phyloP scores from a whole-genome alignment of 1,140 invertebrate genomes.

The Drosophila cardini region DNA sequence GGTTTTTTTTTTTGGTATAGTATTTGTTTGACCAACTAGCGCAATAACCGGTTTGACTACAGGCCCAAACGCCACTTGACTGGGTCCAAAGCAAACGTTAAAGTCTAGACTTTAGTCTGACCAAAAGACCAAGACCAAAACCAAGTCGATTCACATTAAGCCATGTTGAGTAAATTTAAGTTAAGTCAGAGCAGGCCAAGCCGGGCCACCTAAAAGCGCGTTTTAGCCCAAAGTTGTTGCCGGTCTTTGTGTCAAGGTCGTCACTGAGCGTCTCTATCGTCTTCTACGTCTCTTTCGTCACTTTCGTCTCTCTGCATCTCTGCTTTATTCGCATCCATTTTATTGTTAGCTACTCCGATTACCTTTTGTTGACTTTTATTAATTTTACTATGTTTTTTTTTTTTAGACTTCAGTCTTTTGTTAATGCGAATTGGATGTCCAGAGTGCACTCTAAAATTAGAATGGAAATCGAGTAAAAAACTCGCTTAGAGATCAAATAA shows the following conservation, averaged over 20 bases:
- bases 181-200: constrained; percentile 10
- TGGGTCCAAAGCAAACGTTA: constrained; percentile 24
- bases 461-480: too few relatives aligned
- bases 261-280: constrained; percentile 21
- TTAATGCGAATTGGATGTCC: neutral
- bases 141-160: neutral
- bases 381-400: constrained; percentile 7
- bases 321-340: neutral
- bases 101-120: constrained; percentile 25
- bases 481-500: too few relatives aligned
- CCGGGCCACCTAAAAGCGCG: constrained; percentile 37
- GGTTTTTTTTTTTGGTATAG: too few relatives aligned
- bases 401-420: neutral
- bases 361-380: constrained; percentile 5
- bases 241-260: constrained; percentile 83
- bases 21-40: neutral
- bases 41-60: constrained; percentile 60
- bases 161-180: neutral
- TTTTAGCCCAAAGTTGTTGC: constrained; percentile 58
- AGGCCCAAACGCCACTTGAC: constrained; percentile 19
- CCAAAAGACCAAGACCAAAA: constrained; percentile 5
- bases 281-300: too few relatives aligned
- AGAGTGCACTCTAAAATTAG: neutral
- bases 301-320: too few relatives aligned
- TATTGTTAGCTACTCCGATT: constrained; percentile 3